phyloP scores from a whole-genome alignment of 2,113 vertebrate genomes.

The Poecilia latipinna region DNA sequence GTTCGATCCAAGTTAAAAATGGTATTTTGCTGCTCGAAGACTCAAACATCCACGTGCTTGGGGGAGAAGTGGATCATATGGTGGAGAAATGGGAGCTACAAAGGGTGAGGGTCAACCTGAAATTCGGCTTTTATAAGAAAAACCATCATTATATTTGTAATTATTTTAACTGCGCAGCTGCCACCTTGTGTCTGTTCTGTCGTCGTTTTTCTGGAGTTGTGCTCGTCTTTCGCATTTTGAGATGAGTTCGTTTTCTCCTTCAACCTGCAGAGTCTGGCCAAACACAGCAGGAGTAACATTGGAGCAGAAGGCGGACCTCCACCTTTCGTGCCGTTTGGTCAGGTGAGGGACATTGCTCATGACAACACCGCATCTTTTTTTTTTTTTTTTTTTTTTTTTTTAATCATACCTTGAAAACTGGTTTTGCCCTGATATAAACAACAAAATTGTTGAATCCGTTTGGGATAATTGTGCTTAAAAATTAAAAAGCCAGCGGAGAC shows the following conservation, averaged over 20 bases:
- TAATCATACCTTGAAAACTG: background rate
- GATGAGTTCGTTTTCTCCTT: slow-evolving; percentile 19
- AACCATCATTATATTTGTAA: slow-evolving; percentile 3
- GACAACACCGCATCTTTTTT: background rate
- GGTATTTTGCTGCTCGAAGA: slow-evolving; percentile 94
- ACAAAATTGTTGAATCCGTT: background rate
- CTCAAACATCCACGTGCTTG: slow-evolving; percentile 89
- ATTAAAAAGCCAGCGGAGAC: background rate
- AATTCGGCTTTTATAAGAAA: slow-evolving; percentile 23
- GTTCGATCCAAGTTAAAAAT: slow-evolving; percentile 89
- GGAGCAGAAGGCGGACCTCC: slow-evolving; percentile 97
- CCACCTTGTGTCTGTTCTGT: background rate
- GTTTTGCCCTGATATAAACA: background rate
- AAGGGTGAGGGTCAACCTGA: slow-evolving; percentile 84
- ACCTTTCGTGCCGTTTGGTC: slow-evolving; percentile 96
- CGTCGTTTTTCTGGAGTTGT: background rate
- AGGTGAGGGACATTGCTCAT: slow-evolving; percentile 80
- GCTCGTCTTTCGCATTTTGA: slow-evolving; percentile 6
- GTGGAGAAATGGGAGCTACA: slow-evolving; percentile 98
- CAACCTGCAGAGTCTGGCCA: slow-evolving; percentile 89
- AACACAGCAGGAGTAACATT: slow-evolving; percentile 94
- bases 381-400: no score
- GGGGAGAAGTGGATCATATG: slow-evolving; percentile 96
- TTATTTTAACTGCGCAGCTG: slow-evolving; percentile 19
- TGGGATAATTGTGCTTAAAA: background rate